These are phyloP conservation scores for Petaurus breviceps DNA, from an alignment of 2,113 vertebrate species.

Conservation along the genomic window DNA sequence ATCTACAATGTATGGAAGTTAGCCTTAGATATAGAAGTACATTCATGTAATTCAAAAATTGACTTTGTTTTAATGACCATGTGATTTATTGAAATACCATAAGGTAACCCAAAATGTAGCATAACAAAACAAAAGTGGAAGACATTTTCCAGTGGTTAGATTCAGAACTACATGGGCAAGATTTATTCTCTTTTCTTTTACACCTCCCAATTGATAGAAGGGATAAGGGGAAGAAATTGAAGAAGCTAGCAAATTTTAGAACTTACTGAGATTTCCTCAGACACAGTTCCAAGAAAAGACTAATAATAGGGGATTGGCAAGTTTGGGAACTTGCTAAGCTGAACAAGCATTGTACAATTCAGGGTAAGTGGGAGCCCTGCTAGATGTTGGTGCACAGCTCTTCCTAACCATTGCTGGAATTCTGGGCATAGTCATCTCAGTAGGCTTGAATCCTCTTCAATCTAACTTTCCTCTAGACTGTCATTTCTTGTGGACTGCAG, in stretches of 20 bases:
- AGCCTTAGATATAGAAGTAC: neutral
- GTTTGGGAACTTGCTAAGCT: neutral
- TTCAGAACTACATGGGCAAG: neutral
- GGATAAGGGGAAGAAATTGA: neutral
- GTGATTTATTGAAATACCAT: neutral
- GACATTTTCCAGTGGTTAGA: neutral
- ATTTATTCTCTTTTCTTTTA: too few species aligned
- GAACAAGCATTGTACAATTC: neutral
- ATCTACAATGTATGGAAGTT: neutral
- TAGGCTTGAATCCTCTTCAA: neutral
- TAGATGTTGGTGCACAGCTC: neutral
- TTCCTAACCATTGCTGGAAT: neutral
- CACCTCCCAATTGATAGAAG: neutral
- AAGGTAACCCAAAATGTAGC: neutral
- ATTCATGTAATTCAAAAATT: neutral
- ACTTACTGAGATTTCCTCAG: neutral
- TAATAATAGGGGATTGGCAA: neutral
- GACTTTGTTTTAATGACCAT: neutral
- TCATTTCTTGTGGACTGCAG: neutral
- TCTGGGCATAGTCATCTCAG: neutral
- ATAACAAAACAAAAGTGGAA: neutral
- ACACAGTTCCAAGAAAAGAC: neutral
- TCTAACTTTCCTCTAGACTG: neutral
- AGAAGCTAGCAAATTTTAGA: neutral
- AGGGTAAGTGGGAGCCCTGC: neutral